A percentile compares a stretch with the other conserved stretches of the same genome.
Evolutionary conservation across 2,113 vertebrate species (phyloP).

Genomic region (Acanthochromis polyacanthus): DNA sequence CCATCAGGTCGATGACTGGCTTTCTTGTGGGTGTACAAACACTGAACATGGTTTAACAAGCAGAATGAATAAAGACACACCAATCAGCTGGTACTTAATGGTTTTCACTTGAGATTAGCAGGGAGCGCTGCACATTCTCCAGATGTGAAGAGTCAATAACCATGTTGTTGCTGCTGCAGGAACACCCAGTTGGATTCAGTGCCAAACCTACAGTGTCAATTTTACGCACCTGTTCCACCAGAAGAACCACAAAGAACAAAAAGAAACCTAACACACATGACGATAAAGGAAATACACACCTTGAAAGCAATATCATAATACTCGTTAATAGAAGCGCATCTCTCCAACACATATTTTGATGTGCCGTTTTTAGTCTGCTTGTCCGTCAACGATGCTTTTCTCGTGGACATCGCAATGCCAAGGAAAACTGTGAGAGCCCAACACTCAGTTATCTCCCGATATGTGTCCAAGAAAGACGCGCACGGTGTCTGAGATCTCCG

Average conservation of each 20-base stretch:
- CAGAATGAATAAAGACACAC: neutral
- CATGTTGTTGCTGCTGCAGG: conserved; percentile 31
- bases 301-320: conserved; percentile 87
- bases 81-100: conserved; percentile 3
- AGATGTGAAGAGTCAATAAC: conserved; percentile 19
- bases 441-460: conserved; percentile 44
- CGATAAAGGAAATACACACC: conserved; percentile 77
- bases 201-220: neutral
- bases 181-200: conserved; percentile 32
- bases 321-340: conserved; percentile 86
- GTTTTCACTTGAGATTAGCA: neutral
- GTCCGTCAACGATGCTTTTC: conserved; percentile 78
- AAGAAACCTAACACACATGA: conserved; percentile 2
- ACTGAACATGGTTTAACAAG: neutral
- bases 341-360: conserved; percentile 84
- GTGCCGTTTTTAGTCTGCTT: conserved; percentile 83
- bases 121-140: conserved; percentile 7
- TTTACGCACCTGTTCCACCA: conserved; percentile 52
- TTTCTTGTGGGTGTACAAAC: neutral
- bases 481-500: conserved; percentile 39
- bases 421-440: conserved; percentile 18
- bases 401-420: conserved; percentile 78
- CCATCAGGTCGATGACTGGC: conserved; percentile 23
- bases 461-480: conserved; percentile 66
- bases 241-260: neutral